phyloP scores from a whole-genome alignment of 2,113 vertebrate genomes.

The Theropithecus gelada region DNA sequence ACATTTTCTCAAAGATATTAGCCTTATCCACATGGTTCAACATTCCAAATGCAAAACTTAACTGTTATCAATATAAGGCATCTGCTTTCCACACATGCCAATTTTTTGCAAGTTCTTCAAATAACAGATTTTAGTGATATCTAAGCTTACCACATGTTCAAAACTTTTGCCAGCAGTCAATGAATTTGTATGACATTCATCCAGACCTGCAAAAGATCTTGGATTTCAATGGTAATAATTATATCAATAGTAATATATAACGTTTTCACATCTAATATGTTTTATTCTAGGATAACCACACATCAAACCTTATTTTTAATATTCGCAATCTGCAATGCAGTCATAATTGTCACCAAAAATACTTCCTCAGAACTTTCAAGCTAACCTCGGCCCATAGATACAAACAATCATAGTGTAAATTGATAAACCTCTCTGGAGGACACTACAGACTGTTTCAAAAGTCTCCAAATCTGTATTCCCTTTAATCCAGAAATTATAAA shows the following conservation, averaged over 20 bases:
- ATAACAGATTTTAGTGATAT: conserved; percentile 20
- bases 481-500: conserved; percentile 37
- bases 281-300: conserved; percentile 12
- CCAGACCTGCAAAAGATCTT: not conserved
- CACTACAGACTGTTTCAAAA: not conserved
- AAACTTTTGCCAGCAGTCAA: not conserved
- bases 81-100: conserved; percentile 25
- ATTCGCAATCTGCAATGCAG: not conserved
- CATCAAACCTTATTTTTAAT: conserved; percentile 11
- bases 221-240: not conserved
- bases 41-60: conserved; percentile 57
- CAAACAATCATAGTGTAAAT: not conserved
- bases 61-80: not conserved
- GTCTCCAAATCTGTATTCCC: not conserved
- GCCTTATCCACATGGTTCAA: conserved; percentile 31
- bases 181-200: conserved; percentile 15
- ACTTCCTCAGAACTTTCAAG: not conserved
- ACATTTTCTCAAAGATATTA: conserved; percentile 50
- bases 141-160: conserved; percentile 10
- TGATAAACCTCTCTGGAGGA: not conserved
- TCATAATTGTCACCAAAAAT: conserved; percentile 19
- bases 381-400: not conserved
- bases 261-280: not conserved
- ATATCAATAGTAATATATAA: not conserved
- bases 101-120: conserved; percentile 16